phyloP scores from a whole-genome alignment of 2,888 invertebrate species.

The Nomada ferruginata region DNA sequence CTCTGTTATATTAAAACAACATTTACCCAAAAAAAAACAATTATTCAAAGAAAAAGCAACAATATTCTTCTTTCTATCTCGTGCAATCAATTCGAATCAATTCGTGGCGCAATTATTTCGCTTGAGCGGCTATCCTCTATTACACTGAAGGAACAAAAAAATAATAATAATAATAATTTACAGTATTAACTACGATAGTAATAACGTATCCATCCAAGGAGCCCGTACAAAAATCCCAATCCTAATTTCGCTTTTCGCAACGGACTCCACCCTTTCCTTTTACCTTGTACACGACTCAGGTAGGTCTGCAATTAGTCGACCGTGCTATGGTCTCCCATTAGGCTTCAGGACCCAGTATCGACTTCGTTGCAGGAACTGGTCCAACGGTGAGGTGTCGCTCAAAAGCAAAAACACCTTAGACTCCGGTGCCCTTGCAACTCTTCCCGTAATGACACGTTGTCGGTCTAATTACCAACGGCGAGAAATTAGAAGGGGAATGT shows the following conservation, averaged over 20 bases:
- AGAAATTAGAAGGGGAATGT: slow-evolving; percentile 60
- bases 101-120: neutral
- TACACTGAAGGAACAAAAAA: neutral
- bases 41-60: too few species aligned
- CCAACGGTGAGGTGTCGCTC: slow-evolving; percentile 47
- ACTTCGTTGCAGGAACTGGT: slow-evolving; percentile 1
- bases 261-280: neutral
- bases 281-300: neutral
- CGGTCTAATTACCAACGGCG: slow-evolving; percentile 46
- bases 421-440: slow-evolving; percentile 37
- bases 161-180: neutral
- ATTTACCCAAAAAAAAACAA: too few species aligned
- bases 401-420: slow-evolving; percentile 22
- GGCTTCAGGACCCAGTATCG: too few species aligned
- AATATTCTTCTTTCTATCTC: too few species aligned
- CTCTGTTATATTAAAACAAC: neutral
- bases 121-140: neutral
- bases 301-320: slow-evolving; percentile 5
- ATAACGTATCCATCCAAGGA: neutral
- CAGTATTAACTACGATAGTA: neutral
- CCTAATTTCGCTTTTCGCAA: neutral
- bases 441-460: slow-evolving; percentile 58
- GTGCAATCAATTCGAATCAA: neutral
- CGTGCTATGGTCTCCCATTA: neutral
- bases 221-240: neutral